Conservation (phyloP, 2,113 vertebrate genomes). For the Lepisosteus osseus region DNA sequence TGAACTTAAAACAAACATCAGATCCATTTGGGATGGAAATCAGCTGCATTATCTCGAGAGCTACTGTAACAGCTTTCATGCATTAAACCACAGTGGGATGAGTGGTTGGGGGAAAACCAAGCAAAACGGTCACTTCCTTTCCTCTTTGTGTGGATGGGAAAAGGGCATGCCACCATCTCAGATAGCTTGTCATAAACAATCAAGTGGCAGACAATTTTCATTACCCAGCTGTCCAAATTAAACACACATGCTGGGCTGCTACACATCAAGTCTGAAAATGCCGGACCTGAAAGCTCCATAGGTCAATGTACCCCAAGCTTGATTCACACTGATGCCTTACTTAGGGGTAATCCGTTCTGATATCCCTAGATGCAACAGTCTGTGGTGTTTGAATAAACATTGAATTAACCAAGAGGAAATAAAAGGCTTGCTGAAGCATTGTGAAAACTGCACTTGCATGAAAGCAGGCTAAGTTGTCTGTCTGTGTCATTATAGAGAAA, state of each 20-base stretch:
- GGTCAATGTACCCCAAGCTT: not conserved
- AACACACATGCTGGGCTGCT: not conserved
- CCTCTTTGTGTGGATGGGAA: not conserved
- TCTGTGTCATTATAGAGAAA: not conserved
- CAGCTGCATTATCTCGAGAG: too few species aligned
- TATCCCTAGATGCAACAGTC: not conserved
- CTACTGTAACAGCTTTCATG: too few species aligned
- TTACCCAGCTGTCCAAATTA: not conserved
- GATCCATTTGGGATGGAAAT: too few species aligned
- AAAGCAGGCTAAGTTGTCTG: conserved; percentile 5
- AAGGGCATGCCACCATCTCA: not conserved
- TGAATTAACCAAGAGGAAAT: not conserved
- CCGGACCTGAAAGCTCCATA: not conserved
- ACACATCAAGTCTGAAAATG: not conserved
- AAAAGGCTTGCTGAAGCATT: not conserved
- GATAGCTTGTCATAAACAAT: conserved; percentile 5
- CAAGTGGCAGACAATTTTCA: not conserved
- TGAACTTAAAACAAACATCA: too few species aligned
- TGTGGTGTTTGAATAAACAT: not conserved
- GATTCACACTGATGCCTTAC: not conserved
- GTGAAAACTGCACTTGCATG: not conserved
- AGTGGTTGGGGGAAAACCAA: not conserved
- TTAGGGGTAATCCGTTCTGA: conserved; percentile 3
- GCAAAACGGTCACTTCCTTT: not conserved
- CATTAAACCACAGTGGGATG: not conserved